Evolutionary conservation across 1,140 invertebrate genomes (phyloP).

Genomic region (Argopecten irradians): DNA sequence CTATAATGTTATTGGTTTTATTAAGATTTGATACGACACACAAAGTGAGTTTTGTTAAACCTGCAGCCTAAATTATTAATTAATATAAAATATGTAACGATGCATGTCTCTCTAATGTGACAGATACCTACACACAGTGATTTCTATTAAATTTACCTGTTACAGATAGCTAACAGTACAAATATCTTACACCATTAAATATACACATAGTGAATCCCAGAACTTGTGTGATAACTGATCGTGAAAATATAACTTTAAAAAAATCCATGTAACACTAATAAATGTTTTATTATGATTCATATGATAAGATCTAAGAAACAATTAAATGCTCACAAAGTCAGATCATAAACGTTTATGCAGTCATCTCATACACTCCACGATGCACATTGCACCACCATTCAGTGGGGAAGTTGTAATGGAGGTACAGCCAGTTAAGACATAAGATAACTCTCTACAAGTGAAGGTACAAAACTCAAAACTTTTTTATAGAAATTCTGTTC

Average conservation of each 20-base stretch:
- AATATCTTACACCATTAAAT: too few species aligned
- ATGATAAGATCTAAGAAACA: too few species aligned
- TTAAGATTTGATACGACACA: neutral
- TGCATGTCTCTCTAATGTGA: neutral
- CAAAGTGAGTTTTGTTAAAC: neutral
- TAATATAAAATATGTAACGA: neutral
- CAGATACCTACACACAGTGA: neutral
- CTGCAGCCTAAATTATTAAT: neutral
- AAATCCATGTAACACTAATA: too few species aligned
- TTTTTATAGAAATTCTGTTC: neutral
- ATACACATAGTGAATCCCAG: too few species aligned
- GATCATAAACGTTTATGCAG: too few species aligned
- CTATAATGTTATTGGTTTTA: neutral
- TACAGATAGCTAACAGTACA: too few species aligned
- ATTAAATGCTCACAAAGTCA: too few species aligned
- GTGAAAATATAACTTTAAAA: too few species aligned
- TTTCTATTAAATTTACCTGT: neutral
- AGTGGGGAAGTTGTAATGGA: neutral
- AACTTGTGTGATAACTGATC: too few species aligned
- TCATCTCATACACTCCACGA: too few species aligned
- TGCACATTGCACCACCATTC: too few species aligned
- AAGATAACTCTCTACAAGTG: neutral
- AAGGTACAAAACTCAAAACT: neutral
- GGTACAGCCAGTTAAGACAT: neutral
- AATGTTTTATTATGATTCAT: too few species aligned